A percentile compares a stretch with the other conserved stretches of the same genome.
Evolutionary conservation across 2,888 invertebrate species (phyloP).

Genomic region (Polyploca ridens): DNA sequence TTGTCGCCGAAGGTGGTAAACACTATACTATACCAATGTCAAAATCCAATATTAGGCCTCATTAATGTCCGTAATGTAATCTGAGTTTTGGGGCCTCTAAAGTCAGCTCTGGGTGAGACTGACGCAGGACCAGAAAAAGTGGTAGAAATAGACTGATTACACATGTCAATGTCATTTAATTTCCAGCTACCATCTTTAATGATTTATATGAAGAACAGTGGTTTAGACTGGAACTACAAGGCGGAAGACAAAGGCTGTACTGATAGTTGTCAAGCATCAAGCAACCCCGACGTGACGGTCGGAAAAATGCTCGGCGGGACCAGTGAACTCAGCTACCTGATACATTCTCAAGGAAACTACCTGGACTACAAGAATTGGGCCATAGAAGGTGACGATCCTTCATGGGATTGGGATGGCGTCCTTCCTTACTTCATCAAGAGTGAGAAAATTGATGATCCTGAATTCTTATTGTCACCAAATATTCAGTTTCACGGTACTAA

Average conservation of each 20-base stretch:
- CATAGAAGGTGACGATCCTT: slow-evolving; percentile 31
- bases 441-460: slow-evolving; percentile 36
- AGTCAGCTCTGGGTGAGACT: too few species aligned
- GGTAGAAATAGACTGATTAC: too few species aligned
- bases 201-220: slow-evolving; percentile 30
- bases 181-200: slow-evolving; percentile 36
- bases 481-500: too few species aligned
- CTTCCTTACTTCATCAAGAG: slow-evolving; percentile 52
- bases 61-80: too few species aligned
- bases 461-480: slow-evolving; percentile 29
- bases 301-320: slow-evolving; percentile 40
- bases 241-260: slow-evolving; percentile 24
- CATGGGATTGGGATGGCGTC: slow-evolving; percentile 49
- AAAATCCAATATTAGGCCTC: too few species aligned
- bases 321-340: slow-evolving; percentile 28
- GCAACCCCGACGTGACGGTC: slow-evolving; percentile 25
- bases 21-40: too few species aligned
- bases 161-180: background rate
- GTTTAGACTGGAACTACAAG: slow-evolving; percentile 34
- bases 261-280: slow-evolving; percentile 21
- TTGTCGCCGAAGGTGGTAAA: too few species aligned
- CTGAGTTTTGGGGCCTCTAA: too few species aligned
- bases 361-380: slow-evolving; percentile 51
- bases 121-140: too few species aligned
- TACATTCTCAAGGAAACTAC: slow-evolving; percentile 34